These are phyloP conservation scores for Penelope pileata DNA, from an alignment of 2,113 vertebrate species.

Conservation along the genomic window DNA sequence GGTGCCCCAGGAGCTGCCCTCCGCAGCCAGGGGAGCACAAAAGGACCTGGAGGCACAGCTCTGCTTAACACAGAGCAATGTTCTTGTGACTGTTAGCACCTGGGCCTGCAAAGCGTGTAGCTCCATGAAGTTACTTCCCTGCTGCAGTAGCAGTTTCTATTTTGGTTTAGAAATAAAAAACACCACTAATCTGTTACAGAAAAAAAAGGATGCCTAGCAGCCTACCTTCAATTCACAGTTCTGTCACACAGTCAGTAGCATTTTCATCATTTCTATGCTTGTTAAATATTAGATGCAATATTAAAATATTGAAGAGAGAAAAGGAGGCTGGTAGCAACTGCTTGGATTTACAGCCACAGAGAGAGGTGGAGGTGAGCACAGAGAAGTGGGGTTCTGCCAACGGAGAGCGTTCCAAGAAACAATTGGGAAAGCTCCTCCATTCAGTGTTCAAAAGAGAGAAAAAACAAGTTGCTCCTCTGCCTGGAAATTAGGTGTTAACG, in stretches of 20 bases:
- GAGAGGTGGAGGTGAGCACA: neutral
- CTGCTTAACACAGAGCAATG: slow-evolving; percentile 23
- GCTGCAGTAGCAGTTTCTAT: neutral
- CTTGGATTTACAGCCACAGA: slow-evolving; percentile 17
- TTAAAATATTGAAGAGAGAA: slow-evolving; percentile 45
- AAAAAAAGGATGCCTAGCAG: neutral
- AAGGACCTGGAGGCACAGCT: slow-evolving; percentile 33
- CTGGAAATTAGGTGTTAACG: slow-evolving; percentile 1
- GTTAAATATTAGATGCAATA: slow-evolving; percentile 55
- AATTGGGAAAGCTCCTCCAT: neutral
- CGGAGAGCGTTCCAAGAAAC: neutral
- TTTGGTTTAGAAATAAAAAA: neutral
- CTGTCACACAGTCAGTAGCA: neutral
- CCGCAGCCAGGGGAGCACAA: neutral
- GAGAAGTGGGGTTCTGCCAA: neutral
- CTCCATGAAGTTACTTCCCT: slow-evolving; percentile 1
- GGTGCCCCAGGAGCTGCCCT: slow-evolving; percentile 30
- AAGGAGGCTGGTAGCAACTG: slow-evolving; percentile 19
- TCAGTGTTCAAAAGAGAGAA: neutral
- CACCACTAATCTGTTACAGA: neutral
- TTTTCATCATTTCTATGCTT: slow-evolving; percentile 7
- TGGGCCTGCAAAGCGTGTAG: neutral
- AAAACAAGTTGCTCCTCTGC: neutral
- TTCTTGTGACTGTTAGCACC: slow-evolving; percentile 20
- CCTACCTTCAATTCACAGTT: neutral